phyloP scores from a whole-genome alignment of 2,888 invertebrate species.

The Lasioglossum oenotherae region DNA sequence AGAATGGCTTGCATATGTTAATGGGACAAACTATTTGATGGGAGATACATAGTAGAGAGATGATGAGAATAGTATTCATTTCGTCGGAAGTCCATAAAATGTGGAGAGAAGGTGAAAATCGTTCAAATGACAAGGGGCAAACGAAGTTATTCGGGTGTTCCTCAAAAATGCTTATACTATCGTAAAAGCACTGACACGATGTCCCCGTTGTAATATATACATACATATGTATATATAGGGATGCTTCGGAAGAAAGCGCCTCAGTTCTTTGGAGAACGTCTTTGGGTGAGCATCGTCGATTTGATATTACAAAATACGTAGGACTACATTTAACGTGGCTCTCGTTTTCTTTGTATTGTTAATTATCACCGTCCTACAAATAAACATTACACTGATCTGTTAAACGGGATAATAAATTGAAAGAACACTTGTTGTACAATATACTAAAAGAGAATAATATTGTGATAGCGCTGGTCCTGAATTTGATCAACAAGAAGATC shows the following conservation, averaged over 20 bases:
- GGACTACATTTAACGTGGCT: background rate
- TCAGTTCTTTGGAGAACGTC: conserved; percentile 82
- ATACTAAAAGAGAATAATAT: background rate
- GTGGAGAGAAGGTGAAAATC: conserved; percentile 30
- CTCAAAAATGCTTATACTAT: conserved; percentile 70
- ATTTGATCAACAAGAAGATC: background rate
- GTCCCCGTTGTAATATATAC: conserved; percentile 80
- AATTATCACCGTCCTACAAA: background rate
- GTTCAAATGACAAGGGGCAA: conserved; percentile 48
- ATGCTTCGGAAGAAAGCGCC: conserved; percentile 74
- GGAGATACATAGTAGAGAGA: too few relatives aligned
- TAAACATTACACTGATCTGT: background rate
- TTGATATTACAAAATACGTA: conserved; percentile 7
- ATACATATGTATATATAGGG: conserved; percentile 76
- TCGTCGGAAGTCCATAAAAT: conserved; percentile 4
- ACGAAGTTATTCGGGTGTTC: conserved; percentile 48
- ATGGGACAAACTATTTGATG: background rate
- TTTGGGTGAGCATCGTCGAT: conserved; percentile 76
- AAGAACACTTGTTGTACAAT: background rate
- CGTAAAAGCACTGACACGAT: conserved; percentile 74
- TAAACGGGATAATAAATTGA: background rate
- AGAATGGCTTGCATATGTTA: background rate
- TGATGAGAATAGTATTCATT: background rate
- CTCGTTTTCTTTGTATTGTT: background rate
- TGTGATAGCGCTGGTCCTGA: background rate